Evolutionary conservation across 2,888 invertebrate genomes (phyloP), one percentile per base, ranked within the genome.

Genomic region (Fissipunctia ypsillon): DNA sequence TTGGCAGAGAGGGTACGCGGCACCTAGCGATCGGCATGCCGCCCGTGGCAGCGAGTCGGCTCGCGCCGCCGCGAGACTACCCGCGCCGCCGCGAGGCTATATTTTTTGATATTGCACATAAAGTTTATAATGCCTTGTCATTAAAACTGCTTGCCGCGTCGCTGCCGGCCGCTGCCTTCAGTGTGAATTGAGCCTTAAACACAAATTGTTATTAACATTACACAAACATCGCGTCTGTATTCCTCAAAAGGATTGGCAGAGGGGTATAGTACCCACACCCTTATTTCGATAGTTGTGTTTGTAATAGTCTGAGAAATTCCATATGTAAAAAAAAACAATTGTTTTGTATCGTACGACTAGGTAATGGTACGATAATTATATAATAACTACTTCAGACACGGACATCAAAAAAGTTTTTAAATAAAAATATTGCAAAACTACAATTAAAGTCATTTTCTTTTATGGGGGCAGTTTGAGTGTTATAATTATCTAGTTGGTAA

Each of bases 351-450:
- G 10, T 66, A 31, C 41, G 3, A 54, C 64, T 70, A 68, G 16
- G 31, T 54, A 60, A 68, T 61, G 38, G 63, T 50, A 31, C 63
- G 52, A 64, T 54, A 64, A 57, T 54, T 54, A 28, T 25, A 6
- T 38, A 59, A 70, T 69, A 67, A 64, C 31, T 64, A 35, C 57
- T 48, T 54, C 22, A 45, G 38, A 56, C 28, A 66, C 28, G 48
- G 35, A 31, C 19, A 60, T 43, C 38, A 48, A 54, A 66, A 43
- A 52, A 41, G 45, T 59, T 73, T 57, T 52, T 25, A 14, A 50
- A 57, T 61, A 71, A 64, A 57, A 73, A 73, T 59, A 50, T 31
- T 60, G 9, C 14, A 74, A 59, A 57, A 22, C 52, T 63, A 43
- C 28, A 19, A 63, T 64, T 59, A 35, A 38, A 64, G n/a, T 54